Evolutionary conservation across 2,888 invertebrate genomes (phyloP).

Genomic region (Lochmaea crataegi): DNA sequence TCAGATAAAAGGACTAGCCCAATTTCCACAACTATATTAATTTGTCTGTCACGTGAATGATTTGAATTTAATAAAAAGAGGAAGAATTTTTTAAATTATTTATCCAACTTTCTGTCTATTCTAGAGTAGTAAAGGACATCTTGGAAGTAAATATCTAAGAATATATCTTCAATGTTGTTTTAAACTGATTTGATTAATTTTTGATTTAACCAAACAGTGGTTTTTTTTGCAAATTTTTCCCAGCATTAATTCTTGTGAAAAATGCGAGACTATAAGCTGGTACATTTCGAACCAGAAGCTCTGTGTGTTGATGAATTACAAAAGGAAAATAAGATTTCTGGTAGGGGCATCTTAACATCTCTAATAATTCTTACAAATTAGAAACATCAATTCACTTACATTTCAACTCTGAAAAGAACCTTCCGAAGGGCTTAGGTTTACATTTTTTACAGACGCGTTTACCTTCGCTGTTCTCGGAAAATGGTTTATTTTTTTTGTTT

Average conservation of each 20-base stretch:
- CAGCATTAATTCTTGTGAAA: constrained; percentile 1
- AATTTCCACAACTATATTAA: too few species aligned
- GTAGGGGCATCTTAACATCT: not conserved
- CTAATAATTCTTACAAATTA: constrained; percentile 14
- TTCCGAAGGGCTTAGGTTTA: not conserved
- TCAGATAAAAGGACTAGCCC: too few species aligned
- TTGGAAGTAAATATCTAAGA: not conserved
- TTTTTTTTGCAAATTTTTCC: not conserved
- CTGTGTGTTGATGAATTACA: constrained; percentile 7
- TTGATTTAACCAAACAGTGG: not conserved
- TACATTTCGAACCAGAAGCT: not conserved
- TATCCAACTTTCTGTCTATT: too few species aligned
- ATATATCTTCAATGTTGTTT: not conserved
- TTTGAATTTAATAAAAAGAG: too few species aligned
- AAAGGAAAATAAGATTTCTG: constrained; percentile 12
- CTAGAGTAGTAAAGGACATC: too few species aligned
- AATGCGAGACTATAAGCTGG: constrained; percentile 2
- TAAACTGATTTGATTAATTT: not conserved
- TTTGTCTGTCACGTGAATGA: too few species aligned
- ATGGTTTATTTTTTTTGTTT: not conserved
- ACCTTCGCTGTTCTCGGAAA: not conserved
- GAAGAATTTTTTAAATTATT: too few species aligned
- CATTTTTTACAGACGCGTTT: not conserved
- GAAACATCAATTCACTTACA: constrained; percentile 7
- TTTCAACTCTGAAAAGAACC: not conserved